A percentile compares a stretch with the other conserved stretches of the same genome.
These are phyloP conservation scores for Pristionchus maxplancki DNA, from an alignment of 2,888 invertebrate species.

Conservation along the genomic window DNA sequence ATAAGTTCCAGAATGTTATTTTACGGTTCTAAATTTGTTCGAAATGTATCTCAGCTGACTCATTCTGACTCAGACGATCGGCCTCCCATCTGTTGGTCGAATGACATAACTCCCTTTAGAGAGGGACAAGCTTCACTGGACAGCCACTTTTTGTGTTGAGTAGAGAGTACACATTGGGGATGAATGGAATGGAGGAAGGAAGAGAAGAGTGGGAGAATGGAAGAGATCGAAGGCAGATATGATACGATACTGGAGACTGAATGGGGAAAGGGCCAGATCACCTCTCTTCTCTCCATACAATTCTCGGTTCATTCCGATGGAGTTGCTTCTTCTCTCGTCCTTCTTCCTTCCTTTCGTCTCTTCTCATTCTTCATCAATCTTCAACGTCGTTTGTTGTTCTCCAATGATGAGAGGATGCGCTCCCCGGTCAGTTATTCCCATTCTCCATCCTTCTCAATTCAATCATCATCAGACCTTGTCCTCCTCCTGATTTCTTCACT, in stretches of 20 bases:
- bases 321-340: neutral
- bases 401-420: constrained; percentile 47
- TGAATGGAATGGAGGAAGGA: constrained; percentile 31
- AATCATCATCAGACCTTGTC: constrained; percentile 28
- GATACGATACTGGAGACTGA: constrained; percentile 34
- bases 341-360: constrained; percentile 6
- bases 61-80: neutral
- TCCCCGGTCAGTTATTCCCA: neutral
- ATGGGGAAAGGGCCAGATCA: constrained; percentile 28
- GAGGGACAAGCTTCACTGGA: constrained; percentile 25
- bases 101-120: neutral
- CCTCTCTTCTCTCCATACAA: neutral
- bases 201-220: neutral
- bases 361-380: neutral
- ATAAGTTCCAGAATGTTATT: too few species aligned
- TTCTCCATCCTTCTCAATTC: neutral
- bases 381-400: constrained; percentile 42
- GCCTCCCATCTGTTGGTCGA: neutral
- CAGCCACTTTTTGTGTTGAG: constrained; percentile 38
- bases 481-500: constrained; percentile 47
- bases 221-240: neutral
- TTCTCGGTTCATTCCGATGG: neutral
- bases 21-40: too few species aligned
- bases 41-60: too few species aligned
- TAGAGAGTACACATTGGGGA: constrained; percentile 15